Evolutionary conservation across 1,140 invertebrate genomes (phyloP), one percentile per base, ranked within the genome.

Genomic region (Brachionus angularis): DNA sequence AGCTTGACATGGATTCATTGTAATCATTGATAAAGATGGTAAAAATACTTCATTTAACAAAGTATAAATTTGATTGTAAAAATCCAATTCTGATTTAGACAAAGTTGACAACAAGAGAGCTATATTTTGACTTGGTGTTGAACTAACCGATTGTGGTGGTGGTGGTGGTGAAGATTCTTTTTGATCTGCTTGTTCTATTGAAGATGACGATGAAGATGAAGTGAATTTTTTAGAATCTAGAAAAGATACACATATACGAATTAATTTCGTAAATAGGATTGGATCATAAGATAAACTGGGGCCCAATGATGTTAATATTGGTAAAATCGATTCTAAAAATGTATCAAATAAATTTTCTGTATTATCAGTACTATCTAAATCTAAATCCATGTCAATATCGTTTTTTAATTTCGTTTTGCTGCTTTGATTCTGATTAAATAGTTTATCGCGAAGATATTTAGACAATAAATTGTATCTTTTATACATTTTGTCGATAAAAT

Each of bases 1-100:
- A 23, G 93, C 90, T 76, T 97, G 87, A 74, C 91, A 92, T 78
- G 92, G 96, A 79, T 97, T 98, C 73, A 89, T 89, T 73, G 95
- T 91, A 83, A 95, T 86, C 72, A 96, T 87, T 0, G 91, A 91
- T 0, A 98, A 82, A 0, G 91, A 87, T 0, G 95, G 95, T 52
- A 98, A 80, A 34, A 98, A 85, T 1, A 88, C 87, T 16, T 89
- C 86, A 77, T 97, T 93, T 18, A 96, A 79, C 12, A 96, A 33
- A 27, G 62, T 67, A 18, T 67, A 67, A 36, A 67, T 67, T 67
- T 67, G 62, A 47, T 67, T 67, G 42, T 47, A 67, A 67, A 67
- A 67, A 4, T 50, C 42, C 5, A 55, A n/a, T 21, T 52, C 67
- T n/a, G 14, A 52, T 42, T 18, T 8, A 46, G 34, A 21, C 10